Percentiles rank a stretch among this genome's conserved stretches.
phyloP scores from a whole-genome alignment of 1,140 invertebrate species.

The Lepidostoma basale region DNA sequence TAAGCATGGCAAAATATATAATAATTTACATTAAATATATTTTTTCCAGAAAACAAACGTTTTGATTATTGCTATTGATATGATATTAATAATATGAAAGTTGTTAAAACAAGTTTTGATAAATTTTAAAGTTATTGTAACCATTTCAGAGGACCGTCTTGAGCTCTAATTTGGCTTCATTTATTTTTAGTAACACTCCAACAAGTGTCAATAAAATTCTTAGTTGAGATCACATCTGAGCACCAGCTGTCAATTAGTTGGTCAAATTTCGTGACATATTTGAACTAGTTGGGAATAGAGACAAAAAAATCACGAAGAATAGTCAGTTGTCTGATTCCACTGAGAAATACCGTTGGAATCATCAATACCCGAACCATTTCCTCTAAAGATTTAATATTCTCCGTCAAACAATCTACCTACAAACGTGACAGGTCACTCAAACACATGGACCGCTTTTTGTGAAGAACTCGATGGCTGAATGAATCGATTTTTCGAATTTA shows the following conservation, averaged over 20 bases:
- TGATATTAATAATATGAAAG: too few relatives aligned
- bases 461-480: not conserved
- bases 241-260: constrained; percentile 7
- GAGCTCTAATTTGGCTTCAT: too few relatives aligned
- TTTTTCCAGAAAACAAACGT: too few relatives aligned
- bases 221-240: not conserved
- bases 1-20: too few relatives aligned
- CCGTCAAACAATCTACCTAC: not conserved
- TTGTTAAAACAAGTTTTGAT: too few relatives aligned
- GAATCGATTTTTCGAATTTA: not conserved
- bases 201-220: too few relatives aligned
- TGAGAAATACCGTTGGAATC: not conserved
- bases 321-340: not conserved
- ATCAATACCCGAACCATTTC: not conserved
- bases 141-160: too few relatives aligned
- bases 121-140: too few relatives aligned
- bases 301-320: not conserved
- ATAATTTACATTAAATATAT: too few relatives aligned
- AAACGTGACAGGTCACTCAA: constrained; percentile 5
- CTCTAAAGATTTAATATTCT: not conserved
- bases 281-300: constrained; percentile 2
- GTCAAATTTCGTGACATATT: constrained; percentile 2
- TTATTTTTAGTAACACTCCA: too few relatives aligned
- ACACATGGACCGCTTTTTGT: constrained; percentile 1
- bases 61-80: too few relatives aligned